Evolutionary conservation across 2,888 invertebrate genomes (phyloP).

Genomic region (Dromius quadrimaculatus): DNA sequence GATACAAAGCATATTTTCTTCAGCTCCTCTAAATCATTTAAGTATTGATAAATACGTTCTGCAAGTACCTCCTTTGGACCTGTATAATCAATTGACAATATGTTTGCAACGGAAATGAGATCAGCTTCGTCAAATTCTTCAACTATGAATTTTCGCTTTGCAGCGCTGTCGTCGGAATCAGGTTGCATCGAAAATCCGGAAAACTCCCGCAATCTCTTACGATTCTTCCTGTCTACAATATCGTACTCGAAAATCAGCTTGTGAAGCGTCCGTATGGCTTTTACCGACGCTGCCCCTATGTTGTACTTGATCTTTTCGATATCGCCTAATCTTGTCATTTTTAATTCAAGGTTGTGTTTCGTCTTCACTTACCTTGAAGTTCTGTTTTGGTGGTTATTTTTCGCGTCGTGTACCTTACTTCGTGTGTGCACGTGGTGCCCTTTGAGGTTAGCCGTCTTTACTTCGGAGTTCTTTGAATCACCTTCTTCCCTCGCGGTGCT

Average conservation of each 20-base stretch:
- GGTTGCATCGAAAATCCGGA: slow-evolving; percentile 15
- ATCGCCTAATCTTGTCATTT: slow-evolving; percentile 7
- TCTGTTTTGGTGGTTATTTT: not conserved
- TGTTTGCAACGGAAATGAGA: slow-evolving; percentile 1
- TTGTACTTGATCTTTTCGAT: not conserved
- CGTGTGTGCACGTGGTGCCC: not conserved
- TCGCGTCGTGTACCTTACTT: not conserved
- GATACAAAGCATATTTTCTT: not conserved
- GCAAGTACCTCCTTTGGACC: slow-evolving; percentile 4
- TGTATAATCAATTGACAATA: slow-evolving; percentile 16
- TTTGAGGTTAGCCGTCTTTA: not conserved
- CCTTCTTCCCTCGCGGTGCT: not conserved
- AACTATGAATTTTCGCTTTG: not conserved
- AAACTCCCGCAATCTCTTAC: slow-evolving; percentile 18
- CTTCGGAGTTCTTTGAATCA: not conserved
- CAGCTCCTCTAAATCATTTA: slow-evolving; percentile 5
- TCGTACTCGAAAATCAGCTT: slow-evolving; percentile 23
- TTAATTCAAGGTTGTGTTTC: not conserved
- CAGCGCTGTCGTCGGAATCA: slow-evolving; percentile 20
- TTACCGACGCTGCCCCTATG: slow-evolving; percentile 11
- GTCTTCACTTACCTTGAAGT: not conserved
- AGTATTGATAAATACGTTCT: slow-evolving; percentile 6
- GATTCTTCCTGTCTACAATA: not conserved
- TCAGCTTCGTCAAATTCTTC: not conserved
- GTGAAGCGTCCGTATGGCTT: slow-evolving; percentile 27